Conservation (phyloP, 2,888 invertebrate genomes). For the Archaeoteleia sp. region DNA sequence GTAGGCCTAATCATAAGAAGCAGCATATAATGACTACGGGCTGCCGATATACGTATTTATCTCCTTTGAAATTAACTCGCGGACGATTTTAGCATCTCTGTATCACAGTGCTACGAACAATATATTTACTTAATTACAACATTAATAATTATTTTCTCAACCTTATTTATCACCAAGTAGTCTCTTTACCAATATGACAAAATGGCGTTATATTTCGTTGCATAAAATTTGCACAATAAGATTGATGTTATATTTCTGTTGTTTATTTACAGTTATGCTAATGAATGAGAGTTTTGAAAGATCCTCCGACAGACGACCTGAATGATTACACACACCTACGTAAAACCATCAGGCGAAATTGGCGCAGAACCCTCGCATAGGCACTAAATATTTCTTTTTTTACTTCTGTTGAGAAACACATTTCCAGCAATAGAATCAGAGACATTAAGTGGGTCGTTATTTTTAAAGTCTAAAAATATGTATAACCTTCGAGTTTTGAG, state of each 20-base stretch:
- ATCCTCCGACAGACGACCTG: constrained; percentile 27
- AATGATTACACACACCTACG: constrained; percentile 30
- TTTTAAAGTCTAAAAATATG: constrained; percentile 2
- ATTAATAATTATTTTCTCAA: too few relatives aligned
- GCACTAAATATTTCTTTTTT: constrained; percentile 22
- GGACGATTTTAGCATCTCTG: not conserved
- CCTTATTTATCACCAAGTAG: too few relatives aligned
- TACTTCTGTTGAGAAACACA: constrained; percentile 9
- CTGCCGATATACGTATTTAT: constrained; percentile 44
- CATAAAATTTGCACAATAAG: not conserved
- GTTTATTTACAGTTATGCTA: constrained; percentile 18
- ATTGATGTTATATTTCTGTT: constrained; percentile 2
- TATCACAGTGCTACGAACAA: constrained; percentile 42
- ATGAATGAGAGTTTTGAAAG: not conserved
- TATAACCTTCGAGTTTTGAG: too few relatives aligned
- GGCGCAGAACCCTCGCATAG: constrained; percentile 12
- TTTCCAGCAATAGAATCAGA: constrained; percentile 19
- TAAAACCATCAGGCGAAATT: constrained; percentile 16
- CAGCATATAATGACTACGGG: constrained; percentile 61
- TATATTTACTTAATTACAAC: constrained; percentile 10
- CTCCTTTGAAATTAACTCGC: constrained; percentile 35
- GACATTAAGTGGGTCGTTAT: not conserved
- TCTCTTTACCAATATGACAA: too few relatives aligned
- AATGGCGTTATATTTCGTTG: too few relatives aligned
- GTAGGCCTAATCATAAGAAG: constrained; percentile 83